Conservation (phyloP, 1,140 invertebrate species). For the Galleria mellonella region DNA sequence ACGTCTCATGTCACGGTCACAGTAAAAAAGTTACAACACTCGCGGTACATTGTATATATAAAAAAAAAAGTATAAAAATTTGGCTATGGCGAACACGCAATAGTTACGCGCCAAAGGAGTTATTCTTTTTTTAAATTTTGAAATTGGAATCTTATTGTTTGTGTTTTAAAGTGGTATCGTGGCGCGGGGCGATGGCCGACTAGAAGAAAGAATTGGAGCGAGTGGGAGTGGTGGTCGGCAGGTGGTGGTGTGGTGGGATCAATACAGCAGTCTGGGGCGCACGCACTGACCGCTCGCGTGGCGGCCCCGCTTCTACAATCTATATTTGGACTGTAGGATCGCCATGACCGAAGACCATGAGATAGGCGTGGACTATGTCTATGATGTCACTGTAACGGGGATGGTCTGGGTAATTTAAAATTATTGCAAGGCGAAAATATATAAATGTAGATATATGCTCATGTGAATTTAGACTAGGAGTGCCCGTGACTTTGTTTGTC, state of each 20-base stretch:
- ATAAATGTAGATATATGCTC: too few species aligned
- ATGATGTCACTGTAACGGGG: conserved; percentile 5
- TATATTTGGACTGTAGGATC: conserved; percentile 46
- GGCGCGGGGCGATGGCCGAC: conserved; percentile 59
- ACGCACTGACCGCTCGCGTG: conserved; percentile 59
- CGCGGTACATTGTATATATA: conserved; percentile 6
- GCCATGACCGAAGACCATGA: conserved; percentile 3
- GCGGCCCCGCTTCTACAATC: conserved; percentile 16
- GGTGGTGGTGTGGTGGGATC: conserved; percentile 66
- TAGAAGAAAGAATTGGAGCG: conserved; percentile 41
- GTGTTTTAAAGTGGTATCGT: conserved; percentile 36
- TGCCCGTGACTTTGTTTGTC: too few species aligned
- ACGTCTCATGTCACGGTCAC: conserved; percentile 1
- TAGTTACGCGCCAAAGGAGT: not conserved
- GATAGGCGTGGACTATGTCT: conserved; percentile 8
- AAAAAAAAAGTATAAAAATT: conserved; percentile 12
- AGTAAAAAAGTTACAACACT: conserved; percentile 9
- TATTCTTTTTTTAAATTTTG: conserved; percentile 10
- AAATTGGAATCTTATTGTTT: conserved; percentile 23
- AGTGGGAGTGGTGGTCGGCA: conserved; percentile 51
- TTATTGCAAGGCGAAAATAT: too few species aligned
- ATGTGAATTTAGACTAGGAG: too few species aligned
- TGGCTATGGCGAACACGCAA: conserved; percentile 6
- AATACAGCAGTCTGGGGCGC: conserved; percentile 61
- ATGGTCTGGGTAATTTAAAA: too few species aligned